Evolutionary conservation across 2,113 vertebrate species (phyloP).

Genomic region (Solenodon paradoxus): DNA sequence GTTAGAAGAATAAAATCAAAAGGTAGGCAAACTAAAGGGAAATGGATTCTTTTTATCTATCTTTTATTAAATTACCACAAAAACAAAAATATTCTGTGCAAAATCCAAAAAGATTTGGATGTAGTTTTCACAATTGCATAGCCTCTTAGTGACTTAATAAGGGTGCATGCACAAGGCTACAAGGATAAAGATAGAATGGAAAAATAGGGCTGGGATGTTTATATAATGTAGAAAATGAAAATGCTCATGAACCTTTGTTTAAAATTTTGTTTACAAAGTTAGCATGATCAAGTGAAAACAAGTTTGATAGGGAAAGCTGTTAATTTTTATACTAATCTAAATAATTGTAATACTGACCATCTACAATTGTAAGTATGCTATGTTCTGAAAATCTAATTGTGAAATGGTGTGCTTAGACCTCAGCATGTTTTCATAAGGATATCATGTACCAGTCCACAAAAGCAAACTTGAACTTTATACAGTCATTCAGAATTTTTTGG

Average conservation of each 20-base stretch:
- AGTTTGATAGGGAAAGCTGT: not conserved
- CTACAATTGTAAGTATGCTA: not conserved
- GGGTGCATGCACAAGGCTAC: not conserved
- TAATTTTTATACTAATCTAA: constrained; percentile 34
- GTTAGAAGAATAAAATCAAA: constrained; percentile 8
- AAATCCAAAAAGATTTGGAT: not conserved
- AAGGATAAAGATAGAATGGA: not conserved
- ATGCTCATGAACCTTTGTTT: not conserved
- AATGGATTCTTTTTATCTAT: not conserved
- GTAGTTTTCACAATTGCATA: not conserved
- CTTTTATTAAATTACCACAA: not conserved
- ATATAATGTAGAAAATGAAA: not conserved
- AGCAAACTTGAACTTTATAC: not conserved
- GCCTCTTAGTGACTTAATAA: not conserved
- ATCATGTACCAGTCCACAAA: not conserved
- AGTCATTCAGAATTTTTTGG: not conserved
- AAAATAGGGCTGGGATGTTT: not conserved
- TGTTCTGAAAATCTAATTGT: not conserved
- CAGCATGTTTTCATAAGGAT: not conserved
- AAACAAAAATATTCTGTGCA: not conserved
- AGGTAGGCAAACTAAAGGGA: not conserved
- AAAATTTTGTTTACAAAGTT: not conserved
- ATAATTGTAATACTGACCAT: not conserved
- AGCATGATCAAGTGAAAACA: not conserved
- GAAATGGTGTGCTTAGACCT: not conserved